Evolutionary conservation across 2,797 vertebrate genomes (phyloP).

Genomic region (Alosa sapidissima): DNA sequence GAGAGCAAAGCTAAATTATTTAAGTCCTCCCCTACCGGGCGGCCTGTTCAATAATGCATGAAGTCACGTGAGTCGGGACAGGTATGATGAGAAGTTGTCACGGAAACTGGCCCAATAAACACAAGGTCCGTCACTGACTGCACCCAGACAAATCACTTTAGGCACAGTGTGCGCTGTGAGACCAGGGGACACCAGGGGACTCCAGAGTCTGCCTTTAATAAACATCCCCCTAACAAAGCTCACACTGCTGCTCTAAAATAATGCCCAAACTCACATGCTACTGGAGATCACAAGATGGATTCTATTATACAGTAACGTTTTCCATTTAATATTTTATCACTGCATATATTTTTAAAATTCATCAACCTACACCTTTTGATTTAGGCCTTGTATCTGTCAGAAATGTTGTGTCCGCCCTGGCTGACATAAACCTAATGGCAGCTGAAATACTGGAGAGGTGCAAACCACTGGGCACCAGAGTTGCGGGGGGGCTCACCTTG

Average conservation of each 20-base stretch:
- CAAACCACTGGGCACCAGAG: background rate
- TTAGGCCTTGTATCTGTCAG: background rate
- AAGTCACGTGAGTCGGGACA: constrained; percentile 42
- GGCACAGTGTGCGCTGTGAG: background rate
- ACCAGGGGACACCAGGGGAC: background rate
- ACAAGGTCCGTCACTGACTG: background rate
- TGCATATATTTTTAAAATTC: background rate
- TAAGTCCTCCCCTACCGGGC: constrained; percentile 40
- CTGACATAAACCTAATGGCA: background rate
- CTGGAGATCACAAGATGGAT: background rate
- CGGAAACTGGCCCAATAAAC: constrained; percentile 23
- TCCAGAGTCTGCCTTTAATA: background rate
- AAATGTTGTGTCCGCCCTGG: too few species aligned
- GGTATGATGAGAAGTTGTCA: constrained; percentile 29
- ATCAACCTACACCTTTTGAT: background rate
- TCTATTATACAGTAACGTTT: background rate
- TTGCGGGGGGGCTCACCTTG: constrained; percentile 78
- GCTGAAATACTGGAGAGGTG: background rate
- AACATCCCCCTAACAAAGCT: background rate
- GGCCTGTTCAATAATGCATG: constrained; percentile 46
- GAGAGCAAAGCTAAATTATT: constrained; percentile 44
- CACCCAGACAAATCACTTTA: background rate
- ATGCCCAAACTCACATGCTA: background rate
- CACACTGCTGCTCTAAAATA: background rate
- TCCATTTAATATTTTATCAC: background rate